Conservation (phyloP, 2,888 invertebrate genomes). For the Dynastes grantii region DNA sequence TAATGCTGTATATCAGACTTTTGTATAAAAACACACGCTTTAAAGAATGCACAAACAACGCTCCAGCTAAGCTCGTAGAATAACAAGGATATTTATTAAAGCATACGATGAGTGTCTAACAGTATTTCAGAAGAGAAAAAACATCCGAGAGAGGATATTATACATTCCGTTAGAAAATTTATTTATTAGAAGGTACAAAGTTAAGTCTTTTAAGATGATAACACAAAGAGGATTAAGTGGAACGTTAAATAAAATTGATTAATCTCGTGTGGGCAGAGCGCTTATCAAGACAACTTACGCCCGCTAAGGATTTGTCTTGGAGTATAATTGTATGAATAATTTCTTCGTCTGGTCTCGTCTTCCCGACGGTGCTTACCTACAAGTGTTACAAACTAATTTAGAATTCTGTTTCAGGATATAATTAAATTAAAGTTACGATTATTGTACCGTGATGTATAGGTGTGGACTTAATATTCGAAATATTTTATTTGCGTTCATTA, state of each 20-base stretch:
- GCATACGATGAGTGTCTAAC: slow-evolving; percentile 21
- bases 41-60: slow-evolving; percentile 33
- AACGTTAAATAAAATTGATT: slow-evolving; percentile 49
- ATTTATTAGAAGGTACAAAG: slow-evolving; percentile 43
- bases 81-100: slow-evolving; percentile 32
- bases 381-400: slow-evolving; percentile 37
- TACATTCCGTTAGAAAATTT: slow-evolving; percentile 47
- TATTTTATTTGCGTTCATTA: too few species aligned
- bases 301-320: slow-evolving; percentile 44
- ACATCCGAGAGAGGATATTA: slow-evolving; percentile 27
- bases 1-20: slow-evolving; percentile 28
- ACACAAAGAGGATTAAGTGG: slow-evolving; percentile 48
- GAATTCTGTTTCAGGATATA: slow-evolving; percentile 24
- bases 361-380: slow-evolving; percentile 21
- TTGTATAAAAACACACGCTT: slow-evolving; percentile 23
- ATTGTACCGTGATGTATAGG: background rate
- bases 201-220: slow-evolving; percentile 44
- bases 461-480: background rate
- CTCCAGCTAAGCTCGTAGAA: slow-evolving; percentile 9
- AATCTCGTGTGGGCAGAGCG: slow-evolving; percentile 46
- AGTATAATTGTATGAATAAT: slow-evolving; percentile 45
- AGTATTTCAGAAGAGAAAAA: slow-evolving; percentile 11
- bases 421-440: slow-evolving; percentile 27
- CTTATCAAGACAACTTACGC: slow-evolving; percentile 44
- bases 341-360: slow-evolving; percentile 24